phyloP scores from a whole-genome alignment of 1,140 invertebrate genomes.

The Aporrectodea caliginosa region DNA sequence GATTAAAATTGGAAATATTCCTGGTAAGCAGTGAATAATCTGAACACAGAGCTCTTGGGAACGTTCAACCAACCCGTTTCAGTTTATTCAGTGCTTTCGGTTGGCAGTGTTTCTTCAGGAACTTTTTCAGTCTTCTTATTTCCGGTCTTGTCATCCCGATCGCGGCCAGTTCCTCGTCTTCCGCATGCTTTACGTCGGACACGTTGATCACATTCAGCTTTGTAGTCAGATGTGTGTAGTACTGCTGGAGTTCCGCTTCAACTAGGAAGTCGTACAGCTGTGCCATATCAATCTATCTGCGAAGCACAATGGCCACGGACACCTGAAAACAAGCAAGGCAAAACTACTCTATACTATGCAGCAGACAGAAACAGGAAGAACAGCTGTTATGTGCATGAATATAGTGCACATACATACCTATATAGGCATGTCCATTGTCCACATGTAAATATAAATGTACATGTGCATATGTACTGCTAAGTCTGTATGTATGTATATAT shows the following conservation, averaged over 20 bases:
- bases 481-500: no score
- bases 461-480: no score
- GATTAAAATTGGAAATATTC: no score
- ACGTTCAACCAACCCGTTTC: no score
- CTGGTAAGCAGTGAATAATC: no score
- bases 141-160: slow-evolving; percentile 95
- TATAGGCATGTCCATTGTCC: no score
- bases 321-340: not conserved
- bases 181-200: slow-evolving; percentile 94
- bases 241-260: slow-evolving; percentile 86
- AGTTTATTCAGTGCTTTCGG: slow-evolving; percentile 88
- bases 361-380: no score
- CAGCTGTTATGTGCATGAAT: no score
- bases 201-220: slow-evolving; percentile 64
- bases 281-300: not conserved
- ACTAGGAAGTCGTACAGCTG: slow-evolving; percentile 79
- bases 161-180: slow-evolving; percentile 81
- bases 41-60: no score
- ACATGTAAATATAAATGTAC: no score
- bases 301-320: not conserved
- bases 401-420: no score
- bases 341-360: no score
- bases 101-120: slow-evolving; percentile 82
- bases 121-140: slow-evolving; percentile 85
- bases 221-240: slow-evolving; percentile 70